Evolutionary conservation across 2,113 vertebrate genomes (phyloP), one percentile per base, ranked within the genome.

Genomic region (Pygoscelis adeliae): DNA sequence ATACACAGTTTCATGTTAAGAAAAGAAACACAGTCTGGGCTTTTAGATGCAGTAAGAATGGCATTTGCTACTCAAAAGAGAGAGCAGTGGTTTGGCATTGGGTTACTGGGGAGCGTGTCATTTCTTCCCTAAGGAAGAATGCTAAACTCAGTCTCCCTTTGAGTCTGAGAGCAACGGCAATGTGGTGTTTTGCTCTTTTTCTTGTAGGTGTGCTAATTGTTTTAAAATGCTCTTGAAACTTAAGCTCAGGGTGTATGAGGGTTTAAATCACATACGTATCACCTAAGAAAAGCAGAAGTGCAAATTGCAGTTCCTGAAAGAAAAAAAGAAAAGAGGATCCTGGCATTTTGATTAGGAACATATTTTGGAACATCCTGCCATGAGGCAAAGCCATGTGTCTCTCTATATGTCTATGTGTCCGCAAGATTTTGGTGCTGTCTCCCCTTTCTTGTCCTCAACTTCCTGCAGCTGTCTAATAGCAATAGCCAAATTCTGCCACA

Each of bases 391-490:
- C 65, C 29, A 9, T 71, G 25, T 69, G 16, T 81, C 52, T 72
- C 30, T 93, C 50, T 93, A 4, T 58, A 3, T 62, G 61, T 84
- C 59, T 81, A 1, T 89, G 50, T 50, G 40, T 73, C 77, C 13
- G 1, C 70, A 71, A 90, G 82, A 70, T 46, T 91, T 62, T 95
- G 82, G 86, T 87, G 44, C 42, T 87, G 53, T 95, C 76, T 88
- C 83, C 67, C 27, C 50, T 94, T 97, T 95, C 90, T 94, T 93
- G 82, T 96, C 56, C 79, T 27, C 78, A 83, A 18, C 66, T 96
- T 88, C 81, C 89, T 94, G 86, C 98, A 98, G 98, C 98, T 98
- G 98, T 97, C 94, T 93, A 62, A 83, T 27, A 94, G 92, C 77
- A 93, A 59, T 62, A 93, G 89, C 89, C 97, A 93, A 92, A 93